Evolutionary conservation across 2,888 invertebrate species (phyloP).

Genomic region (Drosophila picticornis): DNA sequence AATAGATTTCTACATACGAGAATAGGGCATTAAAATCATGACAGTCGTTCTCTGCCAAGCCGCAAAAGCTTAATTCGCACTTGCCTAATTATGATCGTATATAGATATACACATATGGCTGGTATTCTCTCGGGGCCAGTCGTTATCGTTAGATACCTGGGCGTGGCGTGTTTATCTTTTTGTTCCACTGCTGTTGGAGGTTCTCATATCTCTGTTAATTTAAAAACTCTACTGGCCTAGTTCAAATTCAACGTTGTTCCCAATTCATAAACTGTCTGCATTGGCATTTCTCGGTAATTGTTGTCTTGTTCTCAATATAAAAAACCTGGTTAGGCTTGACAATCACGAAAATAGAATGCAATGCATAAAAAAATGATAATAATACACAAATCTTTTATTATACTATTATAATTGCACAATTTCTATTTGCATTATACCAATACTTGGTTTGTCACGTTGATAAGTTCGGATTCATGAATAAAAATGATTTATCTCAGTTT

Average conservation of each 20-base stretch:
- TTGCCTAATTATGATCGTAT: conserved; percentile 37
- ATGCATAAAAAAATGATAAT: neutral
- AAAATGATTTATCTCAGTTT: neutral
- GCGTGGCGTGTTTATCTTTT: conserved; percentile 44
- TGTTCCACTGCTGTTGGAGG: conserved; percentile 25
- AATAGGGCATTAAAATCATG: conserved; percentile 35
- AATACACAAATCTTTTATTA: neutral
- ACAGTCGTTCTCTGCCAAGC: conserved; percentile 27
- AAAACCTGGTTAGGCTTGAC: conserved; percentile 17
- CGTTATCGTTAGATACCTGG: conserved; percentile 21
- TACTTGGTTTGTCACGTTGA: neutral
- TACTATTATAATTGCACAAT: neutral
- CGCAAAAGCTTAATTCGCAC: conserved; percentile 53
- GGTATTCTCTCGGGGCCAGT: neutral
- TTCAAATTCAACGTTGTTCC: conserved; percentile 40
- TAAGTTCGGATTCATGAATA: neutral
- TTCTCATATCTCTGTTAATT: conserved; percentile 74
- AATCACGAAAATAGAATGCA: neutral
- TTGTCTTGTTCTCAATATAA: conserved; percentile 11
- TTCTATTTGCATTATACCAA: no score
- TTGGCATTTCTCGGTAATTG: conserved; percentile 6
- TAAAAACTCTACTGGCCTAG: conserved; percentile 71
- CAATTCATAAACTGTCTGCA: conserved; percentile 13
- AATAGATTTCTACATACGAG: conserved; percentile 67
- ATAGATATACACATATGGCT: neutral